A percentile compares a stretch with the other conserved stretches of the same genome.
Evolutionary conservation across 2,113 vertebrate species (phyloP).

Genomic region (Dromiciops gliroides): DNA sequence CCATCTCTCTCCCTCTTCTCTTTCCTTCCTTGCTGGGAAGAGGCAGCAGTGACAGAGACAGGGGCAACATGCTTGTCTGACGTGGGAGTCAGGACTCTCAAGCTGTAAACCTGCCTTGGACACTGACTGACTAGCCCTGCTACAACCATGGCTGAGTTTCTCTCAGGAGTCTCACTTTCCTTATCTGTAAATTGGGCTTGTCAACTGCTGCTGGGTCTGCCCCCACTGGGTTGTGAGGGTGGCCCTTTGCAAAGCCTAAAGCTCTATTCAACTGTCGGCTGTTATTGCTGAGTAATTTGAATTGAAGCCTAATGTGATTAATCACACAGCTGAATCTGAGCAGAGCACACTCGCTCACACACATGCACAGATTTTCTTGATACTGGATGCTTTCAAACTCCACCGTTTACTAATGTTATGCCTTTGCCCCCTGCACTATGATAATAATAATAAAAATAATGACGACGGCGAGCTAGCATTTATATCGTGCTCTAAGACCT

Average conservation of each 20-base stretch:
- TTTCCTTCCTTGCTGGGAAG: background rate
- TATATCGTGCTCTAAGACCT: background rate
- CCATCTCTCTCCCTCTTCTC: background rate
- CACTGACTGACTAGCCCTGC: background rate
- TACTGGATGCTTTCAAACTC: background rate
- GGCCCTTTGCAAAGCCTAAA: background rate
- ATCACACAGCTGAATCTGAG: background rate
- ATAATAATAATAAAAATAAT: background rate
- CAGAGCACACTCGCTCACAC: background rate
- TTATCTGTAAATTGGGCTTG: background rate
- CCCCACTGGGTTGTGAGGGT: background rate
- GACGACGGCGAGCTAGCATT: background rate
- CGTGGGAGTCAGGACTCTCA: background rate
- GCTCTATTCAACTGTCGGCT: background rate
- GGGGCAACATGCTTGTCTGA: background rate
- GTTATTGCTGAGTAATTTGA: background rate
- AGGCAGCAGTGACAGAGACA: background rate
- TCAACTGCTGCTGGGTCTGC: background rate
- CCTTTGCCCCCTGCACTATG: background rate
- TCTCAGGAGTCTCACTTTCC: background rate
- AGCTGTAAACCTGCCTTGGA: background rate
- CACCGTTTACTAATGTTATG: background rate
- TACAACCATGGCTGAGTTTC: background rate
- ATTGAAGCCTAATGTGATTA: background rate
- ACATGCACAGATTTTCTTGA: background rate